Base-by-base conservation (phyloP, 1,140 invertebrate genomes). In the Zophobas morio region DNA sequence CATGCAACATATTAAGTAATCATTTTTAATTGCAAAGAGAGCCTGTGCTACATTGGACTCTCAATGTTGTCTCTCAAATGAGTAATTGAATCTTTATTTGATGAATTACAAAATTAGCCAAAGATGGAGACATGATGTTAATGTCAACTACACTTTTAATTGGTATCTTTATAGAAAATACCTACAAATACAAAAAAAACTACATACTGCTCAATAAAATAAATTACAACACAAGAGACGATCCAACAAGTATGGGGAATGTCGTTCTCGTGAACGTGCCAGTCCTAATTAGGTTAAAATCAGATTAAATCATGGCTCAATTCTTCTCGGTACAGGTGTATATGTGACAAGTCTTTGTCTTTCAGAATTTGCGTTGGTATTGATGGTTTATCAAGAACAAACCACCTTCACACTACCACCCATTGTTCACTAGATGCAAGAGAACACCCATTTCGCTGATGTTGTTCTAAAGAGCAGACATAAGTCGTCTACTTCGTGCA, bases 261-360 rank as follows among this genome's bases (percentile, higher is more conserved):
- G 76, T 51, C 78, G 75, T 75, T 74, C 75, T 79, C 78, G 78
- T 79, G 75, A 79, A 75, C 70, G 70, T 77, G 78, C 60, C 71
- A 73, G 46, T 77, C 75, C 78, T 80, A 80, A 77, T 78, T 72
- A 37, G 78, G 76, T 80, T 74, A 70, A 80, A 66, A 56, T 36
- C 63, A 72, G 78, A 76, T 76, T 71, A 57, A 76, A 72, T 76
- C 78, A 76, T 73, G 51, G n/a, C 71, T 73, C 49, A 73, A 73
- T 53, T 72, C 70, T 37, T 60, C 4, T 2, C 32, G 1, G 35
- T 63, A 36, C 57, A 63, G 57, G 36, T 63, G 57, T 63, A 39
- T 60, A 35, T 37, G 56, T 60, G 56, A 60, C 60, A 66, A 20
- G 37, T 66, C 60, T 66, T 66, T 63, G 57, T 63, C 57, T 63